phyloP scores from a whole-genome alignment of 2,888 invertebrate species.

The Protophormia terraenovae region DNA sequence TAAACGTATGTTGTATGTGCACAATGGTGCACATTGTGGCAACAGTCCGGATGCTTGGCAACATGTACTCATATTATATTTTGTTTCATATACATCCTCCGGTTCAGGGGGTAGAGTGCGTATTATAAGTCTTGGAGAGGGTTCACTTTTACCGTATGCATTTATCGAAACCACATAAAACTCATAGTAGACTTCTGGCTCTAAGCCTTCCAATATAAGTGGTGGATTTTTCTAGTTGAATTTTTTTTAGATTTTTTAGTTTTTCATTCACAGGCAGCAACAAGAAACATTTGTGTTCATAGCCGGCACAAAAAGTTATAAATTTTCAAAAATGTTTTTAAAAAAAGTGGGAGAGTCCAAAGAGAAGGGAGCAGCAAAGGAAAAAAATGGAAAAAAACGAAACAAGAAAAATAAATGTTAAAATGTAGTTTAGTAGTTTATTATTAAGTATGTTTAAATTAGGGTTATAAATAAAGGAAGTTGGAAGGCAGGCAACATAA shows the following conservation, averaged over 20 bases:
- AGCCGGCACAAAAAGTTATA: slow-evolving; percentile 28
- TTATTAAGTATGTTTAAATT: slow-evolving; percentile 57
- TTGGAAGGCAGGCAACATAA: slow-evolving; percentile 45
- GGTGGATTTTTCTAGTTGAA: slow-evolving; percentile 85
- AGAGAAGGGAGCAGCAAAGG: not conserved
- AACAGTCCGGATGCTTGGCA: slow-evolving; percentile 86
- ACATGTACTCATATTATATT: slow-evolving; percentile 91
- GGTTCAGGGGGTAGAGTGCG: slow-evolving; percentile 83
- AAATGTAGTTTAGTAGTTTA: slow-evolving; percentile 50
- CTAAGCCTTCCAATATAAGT: slow-evolving; percentile 88
- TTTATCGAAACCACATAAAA: slow-evolving; percentile 91
- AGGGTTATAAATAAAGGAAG: slow-evolving; percentile 52
- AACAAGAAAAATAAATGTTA: slow-evolving; percentile 27
- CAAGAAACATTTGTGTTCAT: not conserved
- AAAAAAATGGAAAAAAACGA: not conserved
- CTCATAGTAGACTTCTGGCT: slow-evolving; percentile 89
- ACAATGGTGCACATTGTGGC: slow-evolving; percentile 87
- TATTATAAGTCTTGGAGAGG: slow-evolving; percentile 89
- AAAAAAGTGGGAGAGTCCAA: not conserved
- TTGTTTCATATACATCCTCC: slow-evolving; percentile 81
- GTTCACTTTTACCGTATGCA: slow-evolving; percentile 89
- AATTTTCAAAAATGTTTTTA: slow-evolving; percentile 39
- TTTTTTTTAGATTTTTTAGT: not conserved
- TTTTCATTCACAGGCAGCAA: not conserved
- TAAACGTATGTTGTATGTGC: slow-evolving; percentile 91